Percentiles rank a stretch among this genome's conserved stretches.
These are phyloP conservation scores for Eptesicus fuscus DNA, from an alignment of 2,113 vertebrate genomes.

Conservation along the genomic window DNA sequence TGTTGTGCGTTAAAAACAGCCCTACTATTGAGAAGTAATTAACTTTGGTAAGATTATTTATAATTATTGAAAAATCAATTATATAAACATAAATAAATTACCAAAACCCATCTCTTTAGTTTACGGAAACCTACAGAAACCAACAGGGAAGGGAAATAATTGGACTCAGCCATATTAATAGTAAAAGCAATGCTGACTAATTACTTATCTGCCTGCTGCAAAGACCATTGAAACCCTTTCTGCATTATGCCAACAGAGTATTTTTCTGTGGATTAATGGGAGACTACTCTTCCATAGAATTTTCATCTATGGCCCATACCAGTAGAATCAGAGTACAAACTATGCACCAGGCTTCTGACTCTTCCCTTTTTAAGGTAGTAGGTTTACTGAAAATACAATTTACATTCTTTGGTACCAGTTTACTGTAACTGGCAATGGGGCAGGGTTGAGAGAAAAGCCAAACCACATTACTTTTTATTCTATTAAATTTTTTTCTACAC, in stretches of 20 bases:
- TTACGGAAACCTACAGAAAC: not conserved
- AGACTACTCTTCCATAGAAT: not conserved
- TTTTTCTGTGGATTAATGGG: not conserved
- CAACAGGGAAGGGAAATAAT: not conserved
- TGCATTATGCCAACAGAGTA: not conserved
- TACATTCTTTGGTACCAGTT: not conserved
- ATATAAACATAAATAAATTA: not conserved
- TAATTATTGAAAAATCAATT: not conserved
- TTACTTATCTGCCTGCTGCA: not conserved
- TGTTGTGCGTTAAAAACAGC: not conserved
- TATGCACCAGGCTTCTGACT: not conserved
- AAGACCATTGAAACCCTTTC: not conserved
- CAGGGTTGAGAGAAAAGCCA: not conserved
- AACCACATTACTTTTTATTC: not conserved
- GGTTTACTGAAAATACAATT: not conserved
- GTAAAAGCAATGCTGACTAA: not conserved
- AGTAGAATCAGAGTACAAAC: not conserved
- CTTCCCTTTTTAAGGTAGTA: not conserved
- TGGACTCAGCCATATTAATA: not conserved
- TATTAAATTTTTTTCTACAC: not conserved
- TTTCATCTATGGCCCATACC: not conserved
- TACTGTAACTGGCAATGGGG: not conserved
- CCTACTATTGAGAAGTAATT: not conserved
- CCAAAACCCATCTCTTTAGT: not conserved
- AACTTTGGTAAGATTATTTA: not conserved